Evolutionary conservation across 1,140 invertebrate species (phyloP).

Genomic region (Listronotus oregonensis): DNA sequence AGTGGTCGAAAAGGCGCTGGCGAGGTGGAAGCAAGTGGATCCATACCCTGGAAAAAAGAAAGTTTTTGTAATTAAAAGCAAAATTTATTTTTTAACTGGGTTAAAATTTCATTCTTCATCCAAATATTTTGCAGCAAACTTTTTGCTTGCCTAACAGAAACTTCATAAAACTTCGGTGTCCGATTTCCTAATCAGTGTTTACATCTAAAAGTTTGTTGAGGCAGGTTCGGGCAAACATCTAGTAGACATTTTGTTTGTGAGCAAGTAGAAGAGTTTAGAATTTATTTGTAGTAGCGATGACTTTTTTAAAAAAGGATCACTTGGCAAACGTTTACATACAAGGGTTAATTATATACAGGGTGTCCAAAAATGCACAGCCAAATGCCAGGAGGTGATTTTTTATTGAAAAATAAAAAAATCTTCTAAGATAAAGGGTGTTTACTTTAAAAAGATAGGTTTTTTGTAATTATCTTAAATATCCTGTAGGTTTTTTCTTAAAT

Average conservation of each 20-base stretch:
- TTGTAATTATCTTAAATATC: no score
- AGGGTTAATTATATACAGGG: no score
- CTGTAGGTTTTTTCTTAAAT: no score
- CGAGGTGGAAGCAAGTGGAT: slow-evolving; percentile 61
- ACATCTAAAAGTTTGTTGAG: slow-evolving; percentile 15
- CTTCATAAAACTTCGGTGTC: slow-evolving; percentile 1
- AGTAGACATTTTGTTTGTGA: not conserved
- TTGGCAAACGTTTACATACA: no score
- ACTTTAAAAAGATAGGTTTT: no score
- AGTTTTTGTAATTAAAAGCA: no score
- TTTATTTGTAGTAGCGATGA: no score
- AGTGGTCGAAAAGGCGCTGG: slow-evolving; percentile 65
- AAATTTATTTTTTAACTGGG: slow-evolving; percentile 16
- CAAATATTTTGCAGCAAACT: slow-evolving; percentile 8
- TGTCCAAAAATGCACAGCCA: no score
- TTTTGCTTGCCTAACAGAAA: not conserved
- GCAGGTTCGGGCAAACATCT: not conserved
- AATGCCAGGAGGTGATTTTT: no score
- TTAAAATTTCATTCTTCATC: not conserved
- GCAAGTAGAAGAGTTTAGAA: not conserved
- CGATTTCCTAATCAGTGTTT: slow-evolving; percentile 19
- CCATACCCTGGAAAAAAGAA: slow-evolving; percentile 57
- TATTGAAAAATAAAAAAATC: no score
- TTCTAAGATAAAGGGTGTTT: no score
- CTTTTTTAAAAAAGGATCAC: no score